Conservation (phyloP, 2,888 invertebrate genomes). For the Cosmia trapezina region DNA sequence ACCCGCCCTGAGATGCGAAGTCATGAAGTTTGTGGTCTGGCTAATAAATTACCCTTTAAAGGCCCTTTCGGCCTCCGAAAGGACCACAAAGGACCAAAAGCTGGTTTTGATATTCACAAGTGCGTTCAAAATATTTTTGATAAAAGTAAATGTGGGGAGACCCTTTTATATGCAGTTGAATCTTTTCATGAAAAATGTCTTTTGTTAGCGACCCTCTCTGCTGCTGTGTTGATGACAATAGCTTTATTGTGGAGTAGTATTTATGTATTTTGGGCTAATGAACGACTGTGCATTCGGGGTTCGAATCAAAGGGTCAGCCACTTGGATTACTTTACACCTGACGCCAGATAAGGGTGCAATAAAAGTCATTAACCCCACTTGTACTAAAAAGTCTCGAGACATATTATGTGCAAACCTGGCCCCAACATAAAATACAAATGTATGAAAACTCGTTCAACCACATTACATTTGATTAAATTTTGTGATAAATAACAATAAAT, state of each 20-base stretch:
- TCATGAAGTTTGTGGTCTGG: constrained; percentile 26
- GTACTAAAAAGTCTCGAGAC: no score
- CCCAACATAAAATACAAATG: no score
- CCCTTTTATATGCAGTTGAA: constrained; percentile 4
- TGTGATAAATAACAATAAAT: no score
- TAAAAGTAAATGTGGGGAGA: constrained; percentile 1
- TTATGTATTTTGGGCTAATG: neutral
- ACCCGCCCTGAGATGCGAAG: constrained; percentile 6
- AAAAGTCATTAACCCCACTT: no score
- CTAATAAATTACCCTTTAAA: constrained; percentile 31
- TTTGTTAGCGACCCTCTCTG: constrained; percentile 5
- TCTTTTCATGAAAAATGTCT: constrained; percentile 11
- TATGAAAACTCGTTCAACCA: no score
- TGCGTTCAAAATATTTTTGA: constrained; percentile 16
- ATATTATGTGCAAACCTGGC: no score
- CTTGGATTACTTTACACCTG: no score
- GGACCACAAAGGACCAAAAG: constrained; percentile 8
- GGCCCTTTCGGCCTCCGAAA: constrained; percentile 7
- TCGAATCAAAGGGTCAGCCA: neutral
- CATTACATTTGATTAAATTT: no score
- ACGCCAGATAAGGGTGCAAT: no score
- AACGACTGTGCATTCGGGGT: no score
- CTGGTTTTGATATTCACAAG: constrained; percentile 15
- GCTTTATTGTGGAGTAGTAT: neutral
- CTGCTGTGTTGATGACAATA: neutral